Evolutionary conservation across 2,113 vertebrate species (phyloP).

Genomic region (Rhinoptilus africanus): DNA sequence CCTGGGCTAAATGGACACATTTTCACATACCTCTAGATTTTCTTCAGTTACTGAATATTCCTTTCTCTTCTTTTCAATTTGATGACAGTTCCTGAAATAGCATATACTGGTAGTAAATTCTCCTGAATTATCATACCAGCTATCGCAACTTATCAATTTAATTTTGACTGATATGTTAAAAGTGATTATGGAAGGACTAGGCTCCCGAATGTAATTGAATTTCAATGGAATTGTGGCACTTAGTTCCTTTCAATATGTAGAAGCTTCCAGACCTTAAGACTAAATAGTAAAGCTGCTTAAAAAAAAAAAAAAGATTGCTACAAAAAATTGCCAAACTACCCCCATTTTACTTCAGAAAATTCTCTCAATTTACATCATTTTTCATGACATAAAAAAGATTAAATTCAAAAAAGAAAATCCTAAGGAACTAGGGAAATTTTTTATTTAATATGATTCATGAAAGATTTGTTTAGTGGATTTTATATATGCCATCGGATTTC

Average conservation of each 20-base stretch:
- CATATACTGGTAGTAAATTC: not conserved
- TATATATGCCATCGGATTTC: not conserved
- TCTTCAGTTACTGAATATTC: not conserved
- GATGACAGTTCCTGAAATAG: conserved; percentile 45
- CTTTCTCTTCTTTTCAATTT: not conserved
- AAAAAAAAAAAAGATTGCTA: not conserved
- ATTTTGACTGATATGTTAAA: conserved; percentile 45
- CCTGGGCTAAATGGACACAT: not conserved
- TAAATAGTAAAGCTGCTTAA: not conserved
- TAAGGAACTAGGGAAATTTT: not conserved
- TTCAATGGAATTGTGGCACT: conserved; percentile 20
- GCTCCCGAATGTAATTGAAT: conserved; percentile 25
- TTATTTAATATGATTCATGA: not conserved
- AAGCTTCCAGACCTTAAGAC: conserved; percentile 10
- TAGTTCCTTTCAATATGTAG: conserved; percentile 8
- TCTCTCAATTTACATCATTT: not conserved
- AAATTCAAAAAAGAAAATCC: not conserved
- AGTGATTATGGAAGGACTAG: conserved; percentile 26
- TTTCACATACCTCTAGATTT: not conserved
- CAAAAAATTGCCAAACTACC: not conserved
- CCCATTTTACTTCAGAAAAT: not conserved
- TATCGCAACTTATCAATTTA: conserved; percentile 42
- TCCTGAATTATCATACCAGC: conserved; percentile 30
- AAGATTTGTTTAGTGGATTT: not conserved
- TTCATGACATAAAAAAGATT: not conserved